A percentile compares a stretch with the other conserved stretches of the same genome.
These are phyloP conservation scores for Scolopax mira DNA, from an alignment of 2,113 vertebrate species.

Conservation along the genomic window DNA sequence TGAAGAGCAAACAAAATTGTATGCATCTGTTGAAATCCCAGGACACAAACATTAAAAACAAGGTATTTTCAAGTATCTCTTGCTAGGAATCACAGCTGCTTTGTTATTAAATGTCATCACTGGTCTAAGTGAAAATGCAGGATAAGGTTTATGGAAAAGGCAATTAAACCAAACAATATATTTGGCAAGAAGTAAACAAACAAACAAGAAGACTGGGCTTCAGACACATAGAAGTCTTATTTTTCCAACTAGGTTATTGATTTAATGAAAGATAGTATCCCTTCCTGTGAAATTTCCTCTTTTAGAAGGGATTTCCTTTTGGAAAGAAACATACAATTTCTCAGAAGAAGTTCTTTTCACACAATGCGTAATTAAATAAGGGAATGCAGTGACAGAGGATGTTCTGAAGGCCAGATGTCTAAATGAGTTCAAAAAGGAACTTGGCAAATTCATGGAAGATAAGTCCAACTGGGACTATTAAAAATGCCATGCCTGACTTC, in stretches of 20 bases:
- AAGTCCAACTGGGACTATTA: background rate
- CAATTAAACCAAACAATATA: background rate
- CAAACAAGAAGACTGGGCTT: background rate
- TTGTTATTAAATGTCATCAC: background rate
- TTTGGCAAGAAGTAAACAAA: background rate
- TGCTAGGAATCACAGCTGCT: background rate
- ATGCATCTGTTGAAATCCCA: background rate
- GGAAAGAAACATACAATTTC: background rate
- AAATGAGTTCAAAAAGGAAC: conserved; percentile 4
- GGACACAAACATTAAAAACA: background rate
- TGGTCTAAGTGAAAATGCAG: background rate
- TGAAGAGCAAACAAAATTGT: background rate
- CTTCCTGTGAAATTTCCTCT: background rate
- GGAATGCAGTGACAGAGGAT: background rate
- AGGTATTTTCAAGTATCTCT: background rate
- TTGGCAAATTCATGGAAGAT: background rate
- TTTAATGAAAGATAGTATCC: background rate
- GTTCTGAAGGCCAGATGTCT: background rate
- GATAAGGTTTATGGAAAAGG: background rate
- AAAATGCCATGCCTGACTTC: background rate
- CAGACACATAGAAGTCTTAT: background rate
- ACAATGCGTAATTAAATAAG: background rate
- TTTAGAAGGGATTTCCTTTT: background rate
- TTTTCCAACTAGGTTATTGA: background rate
- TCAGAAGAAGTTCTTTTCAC: background rate